These are phyloP conservation scores for Pantala flavescens DNA, from an alignment of 1,140 invertebrate species.

Conservation along the genomic window DNA sequence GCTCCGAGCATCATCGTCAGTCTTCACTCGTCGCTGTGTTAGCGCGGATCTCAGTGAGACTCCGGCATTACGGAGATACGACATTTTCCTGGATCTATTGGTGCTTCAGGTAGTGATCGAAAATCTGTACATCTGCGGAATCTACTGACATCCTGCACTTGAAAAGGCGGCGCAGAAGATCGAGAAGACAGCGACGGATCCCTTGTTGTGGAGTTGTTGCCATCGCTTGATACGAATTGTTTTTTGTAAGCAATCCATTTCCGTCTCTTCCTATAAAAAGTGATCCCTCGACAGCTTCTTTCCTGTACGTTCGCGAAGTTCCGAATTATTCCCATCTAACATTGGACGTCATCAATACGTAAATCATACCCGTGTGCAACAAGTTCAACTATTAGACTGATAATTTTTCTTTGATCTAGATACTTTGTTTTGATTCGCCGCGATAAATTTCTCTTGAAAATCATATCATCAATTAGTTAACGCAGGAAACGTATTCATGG, in stretches of 20 bases:
- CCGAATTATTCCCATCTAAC: no score
- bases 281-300: no score
- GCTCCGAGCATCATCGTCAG: neutral
- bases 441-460: no score
- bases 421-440: no score
- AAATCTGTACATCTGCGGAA: neutral
- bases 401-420: no score
- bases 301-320: no score
- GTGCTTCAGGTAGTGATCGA: constrained; percentile 4
- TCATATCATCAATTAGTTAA: no score
- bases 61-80: neutral
- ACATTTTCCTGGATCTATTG: neutral
- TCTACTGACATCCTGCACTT: neutral
- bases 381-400: no score
- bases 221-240: neutral
- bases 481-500: no score
- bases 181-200: neutral
- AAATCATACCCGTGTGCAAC: no score
- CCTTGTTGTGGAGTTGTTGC: neutral
- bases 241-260: neutral
- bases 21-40: neutral
- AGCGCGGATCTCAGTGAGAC: neutral
- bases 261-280: no score
- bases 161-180: neutral
- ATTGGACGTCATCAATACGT: no score